phyloP scores from a whole-genome alignment of 2,888 invertebrate species.

The Pterostichus madidus region DNA sequence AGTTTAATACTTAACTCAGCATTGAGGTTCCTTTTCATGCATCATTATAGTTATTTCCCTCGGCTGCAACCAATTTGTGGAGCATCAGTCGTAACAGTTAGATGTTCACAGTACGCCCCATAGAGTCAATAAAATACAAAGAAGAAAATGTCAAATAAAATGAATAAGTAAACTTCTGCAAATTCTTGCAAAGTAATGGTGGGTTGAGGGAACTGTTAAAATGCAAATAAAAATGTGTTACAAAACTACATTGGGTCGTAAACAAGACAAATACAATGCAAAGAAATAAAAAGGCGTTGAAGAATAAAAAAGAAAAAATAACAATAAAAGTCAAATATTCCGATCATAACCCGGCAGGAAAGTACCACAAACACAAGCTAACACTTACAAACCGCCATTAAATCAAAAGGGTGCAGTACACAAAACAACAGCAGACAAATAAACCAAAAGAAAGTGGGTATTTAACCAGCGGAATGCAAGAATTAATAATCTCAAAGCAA shows the following conservation, averaged over 20 bases:
- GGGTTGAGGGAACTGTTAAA: neutral
- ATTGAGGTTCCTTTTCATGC: too few species aligned
- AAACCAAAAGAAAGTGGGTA: slow-evolving; percentile 51
- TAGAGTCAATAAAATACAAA: too few species aligned
- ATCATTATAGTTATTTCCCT: too few species aligned
- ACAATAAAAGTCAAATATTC: slow-evolving; percentile 38
- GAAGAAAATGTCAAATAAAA: too few species aligned
- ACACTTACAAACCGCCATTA: slow-evolving; percentile 32
- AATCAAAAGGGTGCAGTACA: slow-evolving; percentile 45
- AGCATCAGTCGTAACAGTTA: too few species aligned
- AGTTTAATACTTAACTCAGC: too few species aligned
- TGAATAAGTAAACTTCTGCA: too few species aligned
- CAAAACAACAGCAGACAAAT: slow-evolving; percentile 21
- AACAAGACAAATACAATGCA: neutral
- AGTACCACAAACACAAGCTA: neutral
- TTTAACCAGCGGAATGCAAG: slow-evolving; percentile 53
- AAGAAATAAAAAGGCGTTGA: neutral
- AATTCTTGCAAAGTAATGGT: too few species aligned
- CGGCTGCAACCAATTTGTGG: too few species aligned
- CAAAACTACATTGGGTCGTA: neutral
- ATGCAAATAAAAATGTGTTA: neutral
- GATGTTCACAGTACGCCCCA: too few species aligned
- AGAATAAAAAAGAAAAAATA: slow-evolving; percentile 21
- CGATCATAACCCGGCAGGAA: neutral
- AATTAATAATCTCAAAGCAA: slow-evolving; percentile 58